Base-by-base conservation (phyloP, 2,113 vertebrate species). In the Danionella cerebrum region DNA sequence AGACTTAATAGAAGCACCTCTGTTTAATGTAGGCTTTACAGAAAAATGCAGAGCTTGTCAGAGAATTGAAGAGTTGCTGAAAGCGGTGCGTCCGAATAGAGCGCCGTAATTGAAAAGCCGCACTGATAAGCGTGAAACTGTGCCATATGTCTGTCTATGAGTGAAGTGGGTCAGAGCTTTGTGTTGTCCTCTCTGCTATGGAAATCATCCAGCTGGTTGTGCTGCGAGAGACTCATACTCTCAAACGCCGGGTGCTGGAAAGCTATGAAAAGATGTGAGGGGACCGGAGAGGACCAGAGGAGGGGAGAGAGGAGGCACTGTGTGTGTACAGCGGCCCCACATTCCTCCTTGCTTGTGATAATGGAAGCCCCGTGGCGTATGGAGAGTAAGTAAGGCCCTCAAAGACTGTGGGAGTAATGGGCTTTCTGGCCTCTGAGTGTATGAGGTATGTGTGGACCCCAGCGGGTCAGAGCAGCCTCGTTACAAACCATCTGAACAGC, bases 81-180 rank as follows among this genome's bases (percentile, higher is more conserved):
- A 60, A 73, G 42, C 16, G 54, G 18, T 63, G 14, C 8, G 3
- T 52, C 65, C 44, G n/a, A 59, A 64, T 48, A 39, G 5, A 38
- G 33, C n/a, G 33, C 48, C 62, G 38, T 47, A 22, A 25, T 48
- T 44, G 57, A 54, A 58, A 64, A 69, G 65, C 12, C 18, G 9
- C n/a, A 5, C 52, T 58, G 66, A 65, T 27, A 67, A 51, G 59
- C 59, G 14, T 55, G 36, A 36, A 69, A 48, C 71, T 42, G 33
- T 63, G 58, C 65, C 45, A 42, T 52, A 41, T 70, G 57, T 31
- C 47, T 39, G 50, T 48, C 48, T 63, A 63, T 44, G 22, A 62
- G n/a, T 31, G 29, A 69, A 69, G 25, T 69, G 36, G 66, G 66
- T 65, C 71, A 65, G 19, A 51, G 51, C 65, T 58, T 73, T 65